phyloP scores from a whole-genome alignment of 2,888 invertebrate genomes.

The Cotesia congregata region DNA sequence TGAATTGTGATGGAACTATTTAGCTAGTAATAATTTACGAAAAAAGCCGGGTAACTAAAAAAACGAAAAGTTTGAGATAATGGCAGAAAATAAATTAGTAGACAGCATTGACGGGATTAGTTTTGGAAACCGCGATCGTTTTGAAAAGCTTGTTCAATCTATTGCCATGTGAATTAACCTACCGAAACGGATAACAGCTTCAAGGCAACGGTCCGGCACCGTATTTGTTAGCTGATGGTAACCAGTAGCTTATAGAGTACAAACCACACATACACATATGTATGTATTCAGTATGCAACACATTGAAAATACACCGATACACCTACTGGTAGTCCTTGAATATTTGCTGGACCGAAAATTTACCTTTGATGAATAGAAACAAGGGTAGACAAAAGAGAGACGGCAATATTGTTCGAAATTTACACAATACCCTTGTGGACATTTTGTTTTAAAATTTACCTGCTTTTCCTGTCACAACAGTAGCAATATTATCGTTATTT shows the following conservation, averaged over 20 bases:
- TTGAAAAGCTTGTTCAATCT: conserved; percentile 23
- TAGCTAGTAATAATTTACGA: not conserved
- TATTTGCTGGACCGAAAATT: conserved; percentile 17
- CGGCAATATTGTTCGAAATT: conserved; percentile 7
- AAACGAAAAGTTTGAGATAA: not conserved
- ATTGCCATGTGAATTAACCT: conserved; percentile 36
- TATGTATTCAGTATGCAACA: not conserved
- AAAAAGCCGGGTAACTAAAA: not conserved
- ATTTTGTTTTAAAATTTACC: not conserved
- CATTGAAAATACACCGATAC: not conserved
- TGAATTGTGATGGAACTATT: not conserved
- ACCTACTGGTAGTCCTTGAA: not conserved
- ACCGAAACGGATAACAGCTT: conserved; percentile 47
- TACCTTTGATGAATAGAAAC: conserved; percentile 4
- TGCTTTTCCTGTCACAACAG: not conserved
- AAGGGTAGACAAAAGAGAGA: not conserved
- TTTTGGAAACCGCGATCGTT: not conserved
- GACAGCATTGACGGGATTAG: not conserved
- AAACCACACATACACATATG: not conserved
- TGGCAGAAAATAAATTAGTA: not conserved
- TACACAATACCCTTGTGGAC: not conserved
- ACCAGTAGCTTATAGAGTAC: not conserved
- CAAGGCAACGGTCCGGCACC: conserved; percentile 29
- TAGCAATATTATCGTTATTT: not conserved
- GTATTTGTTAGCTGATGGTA: conserved; percentile 12